Evolutionary conservation across 2,888 invertebrate genomes (phyloP).

Genomic region (Andrena bicolor): DNA sequence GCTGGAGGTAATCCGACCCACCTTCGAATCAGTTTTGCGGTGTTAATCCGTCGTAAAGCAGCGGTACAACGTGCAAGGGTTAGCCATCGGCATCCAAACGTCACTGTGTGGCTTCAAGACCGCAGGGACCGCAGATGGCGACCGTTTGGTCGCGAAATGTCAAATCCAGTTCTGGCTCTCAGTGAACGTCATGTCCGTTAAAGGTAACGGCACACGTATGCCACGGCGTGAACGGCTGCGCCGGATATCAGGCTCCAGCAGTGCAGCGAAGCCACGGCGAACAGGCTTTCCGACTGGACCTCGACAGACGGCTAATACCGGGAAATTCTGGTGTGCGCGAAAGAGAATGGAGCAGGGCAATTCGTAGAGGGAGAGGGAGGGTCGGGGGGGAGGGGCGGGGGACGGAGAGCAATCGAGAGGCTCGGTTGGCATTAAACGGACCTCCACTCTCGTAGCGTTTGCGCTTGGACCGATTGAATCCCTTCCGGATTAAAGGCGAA

Average conservation of each 20-base stretch:
- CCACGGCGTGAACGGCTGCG: constrained; percentile 33
- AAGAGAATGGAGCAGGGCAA: constrained; percentile 34
- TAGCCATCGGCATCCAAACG: background rate
- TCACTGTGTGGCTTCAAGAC: constrained; percentile 17
- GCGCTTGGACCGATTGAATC: constrained; percentile 71
- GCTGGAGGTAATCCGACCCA: background rate
- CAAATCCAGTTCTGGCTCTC: constrained; percentile 48
- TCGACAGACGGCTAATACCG: constrained; percentile 43
- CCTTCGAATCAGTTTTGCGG: background rate
- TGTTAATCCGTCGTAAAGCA: background rate
- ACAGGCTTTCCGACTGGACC: constrained; percentile 34
- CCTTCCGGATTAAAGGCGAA: constrained; percentile 65
- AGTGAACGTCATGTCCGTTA: constrained; percentile 50
- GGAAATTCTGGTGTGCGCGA: constrained; percentile 45
- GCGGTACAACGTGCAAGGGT: background rate
- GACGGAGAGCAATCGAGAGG: constrained; percentile 32
- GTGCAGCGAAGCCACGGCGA: constrained; percentile 39
- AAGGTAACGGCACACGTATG: constrained; percentile 41
- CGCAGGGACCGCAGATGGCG: constrained; percentile 53
- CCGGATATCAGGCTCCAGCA: constrained; percentile 48
- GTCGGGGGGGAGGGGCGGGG: background rate
- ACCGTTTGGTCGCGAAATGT: constrained; percentile 53
- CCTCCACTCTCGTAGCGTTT: constrained; percentile 46
- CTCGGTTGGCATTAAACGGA: constrained; percentile 56
- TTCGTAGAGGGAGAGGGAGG: background rate